Conservation (phyloP, 2,797 vertebrate genomes). For the Tangara arthus region DNA sequence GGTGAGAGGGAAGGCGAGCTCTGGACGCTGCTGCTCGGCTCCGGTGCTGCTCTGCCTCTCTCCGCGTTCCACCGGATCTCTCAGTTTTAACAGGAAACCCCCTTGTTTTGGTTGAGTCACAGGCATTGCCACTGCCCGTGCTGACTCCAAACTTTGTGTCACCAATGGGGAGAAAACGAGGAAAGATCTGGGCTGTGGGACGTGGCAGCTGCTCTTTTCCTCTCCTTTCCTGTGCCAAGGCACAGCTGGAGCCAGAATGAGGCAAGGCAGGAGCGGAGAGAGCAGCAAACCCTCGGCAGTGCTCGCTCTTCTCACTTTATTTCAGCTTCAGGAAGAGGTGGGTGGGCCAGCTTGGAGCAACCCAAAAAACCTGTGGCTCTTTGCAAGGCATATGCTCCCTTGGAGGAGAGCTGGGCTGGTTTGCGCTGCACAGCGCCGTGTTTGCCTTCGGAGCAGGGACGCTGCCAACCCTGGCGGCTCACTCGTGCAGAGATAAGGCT, state of each 20-base stretch:
- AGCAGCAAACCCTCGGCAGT: neutral
- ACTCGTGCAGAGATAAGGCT: neutral
- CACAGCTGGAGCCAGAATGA: neutral
- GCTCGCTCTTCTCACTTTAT: constrained; percentile 14
- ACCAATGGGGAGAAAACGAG: fast-evolving
- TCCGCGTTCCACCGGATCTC: fast-evolving
- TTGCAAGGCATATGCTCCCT: constrained; percentile 1
- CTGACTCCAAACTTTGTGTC: neutral
- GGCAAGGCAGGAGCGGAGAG: neutral
- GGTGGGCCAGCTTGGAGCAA: constrained; percentile 32
- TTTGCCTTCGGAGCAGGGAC: constrained; percentile 14
- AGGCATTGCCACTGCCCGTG: fast-evolving
- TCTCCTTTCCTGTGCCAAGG: neutral
- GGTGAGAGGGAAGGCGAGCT: neutral
- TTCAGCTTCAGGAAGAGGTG: neutral
- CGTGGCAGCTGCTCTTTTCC: neutral
- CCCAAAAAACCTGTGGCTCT: neutral
- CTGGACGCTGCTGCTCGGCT: fast-evolving
- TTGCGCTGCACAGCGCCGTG: neutral
- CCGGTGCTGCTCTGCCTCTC: neutral
- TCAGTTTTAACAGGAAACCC: neutral
- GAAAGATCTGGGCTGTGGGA: neutral
- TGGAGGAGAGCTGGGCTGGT: neutral
- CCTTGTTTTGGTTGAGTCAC: neutral
- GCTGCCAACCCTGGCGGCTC: neutral